Evolutionary conservation across 2,888 invertebrate genomes (phyloP).

Genomic region (Eueremaeus valkanovi): DNA sequence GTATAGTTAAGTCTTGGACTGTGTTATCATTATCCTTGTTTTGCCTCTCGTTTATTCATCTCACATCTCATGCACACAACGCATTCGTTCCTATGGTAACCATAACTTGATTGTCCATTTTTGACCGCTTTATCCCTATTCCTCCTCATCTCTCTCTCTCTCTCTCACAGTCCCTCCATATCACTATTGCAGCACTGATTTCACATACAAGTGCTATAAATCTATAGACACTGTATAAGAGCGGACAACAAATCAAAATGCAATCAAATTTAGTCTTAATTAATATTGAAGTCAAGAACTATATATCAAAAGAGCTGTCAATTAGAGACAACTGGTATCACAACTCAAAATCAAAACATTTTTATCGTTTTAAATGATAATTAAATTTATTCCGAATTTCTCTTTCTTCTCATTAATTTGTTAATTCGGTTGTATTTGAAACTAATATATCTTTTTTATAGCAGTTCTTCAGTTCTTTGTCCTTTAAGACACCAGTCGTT

Average conservation of each 20-base stretch:
- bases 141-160: neutral
- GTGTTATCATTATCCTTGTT: slow-evolving; percentile 7
- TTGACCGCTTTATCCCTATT: neutral
- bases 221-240: too few species aligned
- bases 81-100: slow-evolving; percentile 19
- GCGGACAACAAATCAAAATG: neutral
- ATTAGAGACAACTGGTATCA: neutral
- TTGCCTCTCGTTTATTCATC: neutral
- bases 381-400: neutral
- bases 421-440: neutral
- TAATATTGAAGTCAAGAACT: neutral
- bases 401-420: neutral
- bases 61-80: neutral
- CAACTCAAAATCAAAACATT: neutral
- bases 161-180: neutral
- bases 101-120: slow-evolving; percentile 2
- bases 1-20: slow-evolving; percentile 22
- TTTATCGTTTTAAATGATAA: neutral
- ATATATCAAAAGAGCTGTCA: slow-evolving; percentile 6
- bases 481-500: slow-evolving; percentile 20
- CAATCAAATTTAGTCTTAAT: slow-evolving; percentile 10
- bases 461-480: slow-evolving; percentile 24
- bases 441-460: slow-evolving; percentile 13
- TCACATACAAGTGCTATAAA: too few species aligned
- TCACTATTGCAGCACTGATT: neutral